Evolutionary conservation across 2,797 vertebrate species (phyloP).

Genomic region (Typhlichthys eigenmanni): DNA sequence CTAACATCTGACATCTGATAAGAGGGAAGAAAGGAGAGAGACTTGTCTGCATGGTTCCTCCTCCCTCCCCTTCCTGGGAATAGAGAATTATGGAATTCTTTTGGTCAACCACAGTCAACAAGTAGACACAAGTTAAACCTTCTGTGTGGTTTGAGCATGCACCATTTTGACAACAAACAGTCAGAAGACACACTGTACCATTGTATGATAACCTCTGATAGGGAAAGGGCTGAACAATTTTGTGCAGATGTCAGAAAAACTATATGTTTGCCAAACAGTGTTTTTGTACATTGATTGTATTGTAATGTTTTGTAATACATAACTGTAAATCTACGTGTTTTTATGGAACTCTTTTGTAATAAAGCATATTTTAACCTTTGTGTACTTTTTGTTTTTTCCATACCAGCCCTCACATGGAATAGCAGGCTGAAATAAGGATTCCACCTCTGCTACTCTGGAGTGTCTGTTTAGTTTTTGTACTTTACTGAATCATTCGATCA

Average conservation of each 20-base stretch:
- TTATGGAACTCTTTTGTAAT: too few species aligned
- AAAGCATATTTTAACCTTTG: too few species aligned
- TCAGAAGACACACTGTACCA: constrained; percentile 32
- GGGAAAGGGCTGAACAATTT: not conserved
- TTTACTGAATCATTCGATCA: too few species aligned
- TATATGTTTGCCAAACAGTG: too few species aligned
- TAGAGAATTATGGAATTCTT: constrained; percentile 65
- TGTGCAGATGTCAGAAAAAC: not conserved
- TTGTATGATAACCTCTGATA: constrained; percentile 2
- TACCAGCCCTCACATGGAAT: too few species aligned
- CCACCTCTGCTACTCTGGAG: too few species aligned
- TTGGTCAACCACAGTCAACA: constrained; percentile 73
- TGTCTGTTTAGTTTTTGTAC: too few species aligned
- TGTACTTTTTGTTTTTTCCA: too few species aligned
- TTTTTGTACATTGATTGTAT: too few species aligned
- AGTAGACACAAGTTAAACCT: constrained; percentile 65
- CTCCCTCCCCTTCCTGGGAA: constrained; percentile 34
- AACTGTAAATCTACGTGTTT: too few species aligned
- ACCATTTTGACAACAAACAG: constrained; percentile 32
- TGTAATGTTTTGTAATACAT: too few species aligned
- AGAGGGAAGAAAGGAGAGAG: constrained; percentile 18
- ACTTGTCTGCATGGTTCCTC: constrained; percentile 38
- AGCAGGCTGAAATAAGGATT: too few species aligned
- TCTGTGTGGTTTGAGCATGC: constrained; percentile 20
- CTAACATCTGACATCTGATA: constrained; percentile 41